Evolutionary conservation across 2,113 vertebrate species (phyloP), one percentile per base, ranked within the genome.

Genomic region (Eubucco bourcierii): DNA sequence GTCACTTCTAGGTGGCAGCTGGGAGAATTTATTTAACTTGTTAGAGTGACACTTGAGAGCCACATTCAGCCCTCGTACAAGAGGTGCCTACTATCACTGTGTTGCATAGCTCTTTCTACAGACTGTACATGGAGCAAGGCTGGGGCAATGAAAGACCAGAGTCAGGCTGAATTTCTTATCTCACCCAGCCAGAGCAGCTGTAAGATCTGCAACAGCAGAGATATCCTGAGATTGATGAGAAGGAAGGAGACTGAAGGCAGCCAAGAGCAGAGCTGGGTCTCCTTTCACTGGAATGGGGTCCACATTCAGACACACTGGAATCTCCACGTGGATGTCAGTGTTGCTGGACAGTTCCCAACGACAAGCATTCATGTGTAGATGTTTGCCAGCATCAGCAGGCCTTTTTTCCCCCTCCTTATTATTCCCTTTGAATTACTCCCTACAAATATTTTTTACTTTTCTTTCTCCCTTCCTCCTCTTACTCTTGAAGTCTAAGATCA

Each of bases 111-210:
- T 44, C 46, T 31, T 67, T 64, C 41, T 27, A 19, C 47, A 64
- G 56, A n/a, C 37, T 60, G 24, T 8, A 33, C 1, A 0, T 25
- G 82, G 31, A 80, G 25, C 0, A 0, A 81, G 37, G 31, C 53
- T 79, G 0, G 0, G 39, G 50, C 82, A 72, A 64, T 2, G 14
- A 18, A 61, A 76, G 50, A 73, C 17, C 29, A 34, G 17, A 47
- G 28, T 23, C 34, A 58, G n/a, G 21, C 31, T 64, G 61, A 89
- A 55, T 31, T 60, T 56, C 21, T 68, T 4, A 68, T 53, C 29
- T 83, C 34, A 41, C 50, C 28, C 81, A 82, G 33, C 19, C 75
- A 75, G 52, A 63, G 15, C 19, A 71, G 41, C 17, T 11, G 1
- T 17, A 61, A 50, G 11, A 80, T 12, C 50, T 58, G 46, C 41